phyloP scores from a whole-genome alignment of 2,113 vertebrate species.

The Donacobius atricapilla region DNA sequence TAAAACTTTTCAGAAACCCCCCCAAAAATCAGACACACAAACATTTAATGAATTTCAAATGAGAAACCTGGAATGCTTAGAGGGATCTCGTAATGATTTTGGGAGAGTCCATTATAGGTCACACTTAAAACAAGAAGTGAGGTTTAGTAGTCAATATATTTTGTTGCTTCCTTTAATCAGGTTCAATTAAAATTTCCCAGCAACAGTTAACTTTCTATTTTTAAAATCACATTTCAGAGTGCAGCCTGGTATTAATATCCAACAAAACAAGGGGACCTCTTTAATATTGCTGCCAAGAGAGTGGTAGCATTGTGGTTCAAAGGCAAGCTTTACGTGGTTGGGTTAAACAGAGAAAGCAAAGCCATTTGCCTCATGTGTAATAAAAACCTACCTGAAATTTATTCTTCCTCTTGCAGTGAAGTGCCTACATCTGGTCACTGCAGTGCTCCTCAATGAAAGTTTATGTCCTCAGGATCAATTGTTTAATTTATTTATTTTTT shows the following conservation, averaged over 20 bases:
- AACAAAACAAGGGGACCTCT: background rate
- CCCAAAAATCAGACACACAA: slow-evolving; percentile 73
- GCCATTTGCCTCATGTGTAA: slow-evolving; percentile 25
- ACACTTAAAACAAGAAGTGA: slow-evolving; percentile 64
- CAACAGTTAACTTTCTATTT: slow-evolving; percentile 58
- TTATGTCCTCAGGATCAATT: background rate
- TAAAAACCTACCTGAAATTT: slow-evolving; percentile 55
- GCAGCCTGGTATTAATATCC: slow-evolving; percentile 27
- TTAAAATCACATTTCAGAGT: slow-evolving; percentile 49
- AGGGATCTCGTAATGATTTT: background rate
- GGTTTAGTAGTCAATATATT: slow-evolving; percentile 44
- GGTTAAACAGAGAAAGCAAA: slow-evolving; percentile 8
- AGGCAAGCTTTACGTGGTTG: background rate
- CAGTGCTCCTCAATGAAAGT: background rate
- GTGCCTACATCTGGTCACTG: slow-evolving; percentile 30
- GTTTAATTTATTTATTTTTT: background rate
- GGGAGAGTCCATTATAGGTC: slow-evolving; percentile 4
- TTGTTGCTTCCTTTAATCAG: slow-evolving; percentile 68
- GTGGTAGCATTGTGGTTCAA: slow-evolving; percentile 47
- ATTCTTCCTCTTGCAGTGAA: slow-evolving; percentile 40
- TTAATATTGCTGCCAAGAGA: slow-evolving; percentile 41
- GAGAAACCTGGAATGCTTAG: slow-evolving; percentile 47
- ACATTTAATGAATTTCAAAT: slow-evolving; percentile 72
- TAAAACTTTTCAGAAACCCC: slow-evolving; percentile 74
- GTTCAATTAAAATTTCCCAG: slow-evolving; percentile 57